A percentile compares a stretch with the other conserved stretches of the same genome.
Conservation (phyloP, 2,113 vertebrate species). For the Opisthocomus hoazin region DNA sequence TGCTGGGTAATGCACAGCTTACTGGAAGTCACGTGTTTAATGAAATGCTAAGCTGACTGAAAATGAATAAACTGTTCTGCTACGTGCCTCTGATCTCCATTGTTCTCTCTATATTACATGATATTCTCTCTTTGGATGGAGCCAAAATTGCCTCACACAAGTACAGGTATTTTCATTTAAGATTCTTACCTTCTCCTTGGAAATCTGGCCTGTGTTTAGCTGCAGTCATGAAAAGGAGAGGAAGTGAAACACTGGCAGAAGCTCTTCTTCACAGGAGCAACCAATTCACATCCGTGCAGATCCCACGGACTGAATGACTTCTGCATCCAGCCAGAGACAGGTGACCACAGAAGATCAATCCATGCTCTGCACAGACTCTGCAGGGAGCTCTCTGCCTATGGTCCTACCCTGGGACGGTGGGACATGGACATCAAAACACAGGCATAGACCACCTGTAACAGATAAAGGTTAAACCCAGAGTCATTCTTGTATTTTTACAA, state of each 20-base stretch:
- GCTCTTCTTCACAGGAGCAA: background rate
- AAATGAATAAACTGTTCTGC: background rate
- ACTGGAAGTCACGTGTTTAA: fast-evolving
- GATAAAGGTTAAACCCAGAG: background rate
- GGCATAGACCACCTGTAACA: background rate
- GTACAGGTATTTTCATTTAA: background rate
- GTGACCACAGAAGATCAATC: background rate
- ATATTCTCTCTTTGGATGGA: background rate
- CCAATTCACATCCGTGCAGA: background rate
- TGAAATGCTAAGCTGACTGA: background rate
- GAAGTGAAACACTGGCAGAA: background rate
- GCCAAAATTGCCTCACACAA: background rate
- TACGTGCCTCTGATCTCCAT: background rate
- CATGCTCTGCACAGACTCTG: background rate
- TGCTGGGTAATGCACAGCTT: background rate
- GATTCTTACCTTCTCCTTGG: background rate
- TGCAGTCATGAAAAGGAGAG: background rate
- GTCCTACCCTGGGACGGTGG: too few species aligned
- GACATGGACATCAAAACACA: background rate
- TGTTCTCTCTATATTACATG: background rate
- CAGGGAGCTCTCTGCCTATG: background rate
- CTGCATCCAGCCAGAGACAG: background rate
- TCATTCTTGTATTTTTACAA: background rate
- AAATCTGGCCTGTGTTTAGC: background rate
- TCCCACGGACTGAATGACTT: background rate